Evolutionary conservation across 1,140 invertebrate species (phyloP).

Genomic region (Archegozetes longisetosus): DNA sequence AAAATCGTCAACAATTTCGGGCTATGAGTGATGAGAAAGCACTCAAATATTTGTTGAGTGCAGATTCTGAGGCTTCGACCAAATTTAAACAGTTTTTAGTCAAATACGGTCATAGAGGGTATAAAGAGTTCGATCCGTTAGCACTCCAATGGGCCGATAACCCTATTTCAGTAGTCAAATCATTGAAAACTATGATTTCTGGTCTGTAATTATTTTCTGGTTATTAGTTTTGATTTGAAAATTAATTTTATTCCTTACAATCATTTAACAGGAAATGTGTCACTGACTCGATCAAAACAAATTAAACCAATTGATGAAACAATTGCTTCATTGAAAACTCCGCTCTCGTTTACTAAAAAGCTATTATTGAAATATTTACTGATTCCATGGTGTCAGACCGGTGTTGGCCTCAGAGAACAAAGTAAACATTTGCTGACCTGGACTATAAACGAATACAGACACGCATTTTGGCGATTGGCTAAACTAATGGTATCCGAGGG

Average conservation of each 20-base stretch:
- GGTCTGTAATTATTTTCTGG: not conserved
- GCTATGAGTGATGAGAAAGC: not conserved
- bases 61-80: constrained; percentile 25
- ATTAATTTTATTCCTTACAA: not conserved
- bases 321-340: constrained; percentile 7
- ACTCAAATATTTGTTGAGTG: not conserved
- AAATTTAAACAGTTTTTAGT: constrained; percentile 42
- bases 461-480: constrained; percentile 41
- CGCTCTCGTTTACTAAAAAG: not conserved
- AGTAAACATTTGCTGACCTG: constrained; percentile 22
- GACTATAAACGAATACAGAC: constrained; percentile 40
- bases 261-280: not conserved
- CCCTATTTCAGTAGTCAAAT: constrained; percentile 40
- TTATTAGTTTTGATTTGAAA: not conserved
- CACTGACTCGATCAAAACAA: not conserved
- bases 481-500: constrained; percentile 40
- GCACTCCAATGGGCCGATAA: constrained; percentile 47
- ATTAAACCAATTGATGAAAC: constrained; percentile 11
- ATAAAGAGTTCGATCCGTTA: constrained; percentile 53
- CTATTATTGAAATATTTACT: constrained; percentile 31
- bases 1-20: not conserved
- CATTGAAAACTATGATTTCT: constrained; percentile 36
- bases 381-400: constrained; percentile 39
- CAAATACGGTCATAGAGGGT: constrained; percentile 52
- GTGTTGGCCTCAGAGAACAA: constrained; percentile 32